A percentile compares a stretch with the other conserved stretches of the same genome.
Evolutionary conservation across 1,140 invertebrate species (phyloP).

Genomic region (Cotesia chilonis): DNA sequence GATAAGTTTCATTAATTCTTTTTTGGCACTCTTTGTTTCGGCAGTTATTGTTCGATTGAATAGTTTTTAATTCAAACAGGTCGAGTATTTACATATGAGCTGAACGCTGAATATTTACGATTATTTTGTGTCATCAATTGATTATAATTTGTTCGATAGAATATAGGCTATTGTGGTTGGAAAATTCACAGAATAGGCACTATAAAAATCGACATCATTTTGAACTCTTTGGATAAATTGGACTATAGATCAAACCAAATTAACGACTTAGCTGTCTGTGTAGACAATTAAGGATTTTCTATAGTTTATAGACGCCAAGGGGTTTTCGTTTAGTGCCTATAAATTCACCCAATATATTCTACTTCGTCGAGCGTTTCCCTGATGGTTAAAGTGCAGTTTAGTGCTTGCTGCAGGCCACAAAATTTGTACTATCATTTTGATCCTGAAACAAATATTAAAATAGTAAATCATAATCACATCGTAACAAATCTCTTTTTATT

Average conservation of each 20-base stretch:
- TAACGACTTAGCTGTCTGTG: conserved; percentile 39
- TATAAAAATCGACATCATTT: conserved; percentile 44
- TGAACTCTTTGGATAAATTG: conserved; percentile 40
- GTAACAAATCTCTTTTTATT: conserved; percentile 10
- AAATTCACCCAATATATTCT: conserved; percentile 42
- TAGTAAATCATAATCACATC: conserved; percentile 22
- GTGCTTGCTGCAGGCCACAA: neutral
- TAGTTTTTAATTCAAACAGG: no score
- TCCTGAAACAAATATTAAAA: conserved; percentile 19
- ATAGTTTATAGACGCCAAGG: conserved; percentile 43
- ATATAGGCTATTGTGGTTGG: conserved; percentile 30
- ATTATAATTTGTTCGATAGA: conserved; percentile 11
- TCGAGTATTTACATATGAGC: neutral
- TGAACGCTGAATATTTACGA: neutral
- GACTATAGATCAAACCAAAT: conserved; percentile 44
- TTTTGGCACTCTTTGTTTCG: no score
- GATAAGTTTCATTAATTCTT: no score
- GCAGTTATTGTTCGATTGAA: no score
- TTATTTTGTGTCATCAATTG: conserved; percentile 23
- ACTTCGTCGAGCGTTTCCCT: conserved; percentile 35
- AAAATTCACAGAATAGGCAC: conserved; percentile 30
- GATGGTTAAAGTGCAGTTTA: conserved; percentile 34
- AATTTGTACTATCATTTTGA: neutral
- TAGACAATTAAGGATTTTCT: conserved; percentile 46
- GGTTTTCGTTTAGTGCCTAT: conserved; percentile 46